Conservation (phyloP, 2,797 vertebrate species). For the Molossus molossus region DNA sequence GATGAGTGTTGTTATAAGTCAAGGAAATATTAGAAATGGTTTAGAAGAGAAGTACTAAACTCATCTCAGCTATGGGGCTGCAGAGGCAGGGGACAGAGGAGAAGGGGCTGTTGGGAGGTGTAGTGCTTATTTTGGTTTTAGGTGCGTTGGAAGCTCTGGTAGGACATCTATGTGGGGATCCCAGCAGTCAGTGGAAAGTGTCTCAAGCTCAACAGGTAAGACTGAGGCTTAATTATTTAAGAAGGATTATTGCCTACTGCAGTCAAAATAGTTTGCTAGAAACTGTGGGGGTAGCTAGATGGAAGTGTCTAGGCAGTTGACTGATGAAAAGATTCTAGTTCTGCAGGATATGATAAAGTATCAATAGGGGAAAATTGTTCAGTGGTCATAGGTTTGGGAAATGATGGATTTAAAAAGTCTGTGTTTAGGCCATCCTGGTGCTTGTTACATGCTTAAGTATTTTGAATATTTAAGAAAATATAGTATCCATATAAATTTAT, state of each 20-base stretch:
- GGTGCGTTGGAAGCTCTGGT: background rate
- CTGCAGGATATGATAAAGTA: background rate
- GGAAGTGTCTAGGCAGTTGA: background rate
- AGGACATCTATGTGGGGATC: background rate
- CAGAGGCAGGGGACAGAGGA: background rate
- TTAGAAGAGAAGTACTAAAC: background rate
- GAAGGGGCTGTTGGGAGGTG: background rate
- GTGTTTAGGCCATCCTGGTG: background rate
- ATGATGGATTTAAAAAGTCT: background rate
- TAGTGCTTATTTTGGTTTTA: background rate
- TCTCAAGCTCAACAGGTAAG: background rate
- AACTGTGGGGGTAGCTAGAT: background rate
- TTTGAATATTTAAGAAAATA: constrained; percentile 46
- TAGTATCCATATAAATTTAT: background rate
- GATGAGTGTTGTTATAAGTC: background rate
- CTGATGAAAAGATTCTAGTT: background rate
- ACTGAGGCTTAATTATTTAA: background rate
- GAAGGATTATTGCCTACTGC: background rate
- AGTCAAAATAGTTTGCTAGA: background rate
- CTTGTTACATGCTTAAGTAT: background rate
- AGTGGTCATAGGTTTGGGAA: constrained; percentile 10
- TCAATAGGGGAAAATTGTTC: background rate
- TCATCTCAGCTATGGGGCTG: background rate
- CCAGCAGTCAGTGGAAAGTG: background rate
- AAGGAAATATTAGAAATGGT: background rate